Percentiles rank a stretch among this genome's conserved stretches.
These are phyloP conservation scores for Harlomillsia oculata DNA, from an alignment of 1,140 invertebrate genomes.

Conservation along the genomic window DNA sequence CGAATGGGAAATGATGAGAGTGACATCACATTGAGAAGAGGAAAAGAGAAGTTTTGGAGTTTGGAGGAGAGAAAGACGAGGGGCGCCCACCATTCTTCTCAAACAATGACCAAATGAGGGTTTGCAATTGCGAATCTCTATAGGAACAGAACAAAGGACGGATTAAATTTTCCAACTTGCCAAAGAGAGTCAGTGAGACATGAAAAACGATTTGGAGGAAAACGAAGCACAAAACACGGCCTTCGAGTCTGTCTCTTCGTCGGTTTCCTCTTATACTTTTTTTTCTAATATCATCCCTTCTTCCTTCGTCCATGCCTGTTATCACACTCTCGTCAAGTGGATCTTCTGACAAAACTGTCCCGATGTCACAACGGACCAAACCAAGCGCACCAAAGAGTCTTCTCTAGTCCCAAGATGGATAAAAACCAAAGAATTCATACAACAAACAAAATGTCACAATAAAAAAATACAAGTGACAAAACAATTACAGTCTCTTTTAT, in stretches of 20 bases:
- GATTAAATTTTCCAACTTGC: constrained; percentile 34
- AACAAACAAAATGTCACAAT: too few relatives aligned
- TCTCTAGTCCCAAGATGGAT: too few relatives aligned
- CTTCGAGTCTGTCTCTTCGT: neutral
- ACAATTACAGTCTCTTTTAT: too few relatives aligned
- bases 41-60: neutral
- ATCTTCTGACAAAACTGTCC: too few relatives aligned
- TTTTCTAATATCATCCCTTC: neutral
- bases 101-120: constrained; percentile 25
- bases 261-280: neutral
- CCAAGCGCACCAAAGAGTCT: too few relatives aligned
- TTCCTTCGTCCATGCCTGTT: too few relatives aligned
- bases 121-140: constrained; percentile 24
- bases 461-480: too few relatives aligned
- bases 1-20: too few relatives aligned
- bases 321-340: too few relatives aligned
- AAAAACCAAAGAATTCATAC: too few relatives aligned
- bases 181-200: constrained; percentile 31
- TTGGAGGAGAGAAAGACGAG: neutral
- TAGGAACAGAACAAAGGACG: constrained; percentile 29
- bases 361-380: too few relatives aligned
- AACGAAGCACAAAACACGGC: too few relatives aligned
- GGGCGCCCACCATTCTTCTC: constrained; percentile 16
- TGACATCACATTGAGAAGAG: neutral
- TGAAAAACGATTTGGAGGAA: constrained; percentile 32